Evolutionary conservation across 92 coral and sea anemone genomes (phyloP), one percentile per base, ranked within the genome.

Genomic region (Chrysogorgia sp.): DNA sequence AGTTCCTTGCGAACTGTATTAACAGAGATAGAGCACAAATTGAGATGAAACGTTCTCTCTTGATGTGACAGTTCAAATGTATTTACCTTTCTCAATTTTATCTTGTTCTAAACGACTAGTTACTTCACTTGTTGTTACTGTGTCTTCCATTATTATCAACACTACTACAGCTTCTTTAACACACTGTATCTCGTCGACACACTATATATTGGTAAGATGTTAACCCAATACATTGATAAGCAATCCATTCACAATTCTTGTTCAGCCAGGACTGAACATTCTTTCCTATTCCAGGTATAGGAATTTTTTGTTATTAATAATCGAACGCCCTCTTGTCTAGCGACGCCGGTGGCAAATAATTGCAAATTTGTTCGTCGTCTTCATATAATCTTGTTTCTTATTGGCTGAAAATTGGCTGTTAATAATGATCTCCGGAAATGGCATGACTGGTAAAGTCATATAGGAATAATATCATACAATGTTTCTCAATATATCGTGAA

Each of bases 1-100:
- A 94, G 88, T 61, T 91, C 86, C 33, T 90, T 88, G 52, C 90
- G 97, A 32, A 94, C 98, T 94, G 88, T 45, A 65, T n/a, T n/a
- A n/a, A n/a, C n/a, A n/a, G n/a, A n/a, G n/a, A n/a, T n/a, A n/a
- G n/a, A n/a, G n/a, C n/a, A n/a, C n/a, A n/a, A n/a, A n/a, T n/a
- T 30, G 53, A 71, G 9, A 17, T 28, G 48, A 13, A 55, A 34
- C 13, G 15, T 30, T 48, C 15, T 19, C 10, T 5, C 3, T n/a
- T 53, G n/a, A 34, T 24, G 31, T 50, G n/a, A 71, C 57, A 34
- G 40, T 71, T n/a, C 24, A 7, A 8, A 53, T 20, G 29, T 23
- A 26, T 40, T 30, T 71, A 71, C 78, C 58, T 32, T 71, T 71
- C 26, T 71, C 78, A n/a, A 71, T 50, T 32, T 71, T 71, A 10